Evolutionary conservation across 2,113 vertebrate species (phyloP), one percentile per base, ranked within the genome.

Genomic region (Ondatra zibethicus): DNA sequence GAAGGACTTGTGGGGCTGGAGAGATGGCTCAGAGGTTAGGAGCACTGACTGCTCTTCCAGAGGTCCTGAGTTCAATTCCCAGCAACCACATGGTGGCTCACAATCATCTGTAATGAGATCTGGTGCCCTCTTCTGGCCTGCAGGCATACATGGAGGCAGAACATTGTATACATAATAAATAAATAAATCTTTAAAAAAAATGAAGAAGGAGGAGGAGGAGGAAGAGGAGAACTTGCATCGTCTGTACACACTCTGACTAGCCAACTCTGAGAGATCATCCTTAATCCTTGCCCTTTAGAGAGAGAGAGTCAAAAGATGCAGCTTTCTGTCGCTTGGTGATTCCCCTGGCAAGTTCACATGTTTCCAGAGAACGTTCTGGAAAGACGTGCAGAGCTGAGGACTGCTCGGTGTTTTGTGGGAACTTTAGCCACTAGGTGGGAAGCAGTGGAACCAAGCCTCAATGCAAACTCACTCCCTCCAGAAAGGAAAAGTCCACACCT

Each of bases 241-340:
- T 95, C 78, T 92, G 36, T n/a, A 68, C 58, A 61, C 21, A 61
- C 36, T 73, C 89, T 88, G 5, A 66, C 19, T n/a, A 68, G 55
- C 81, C 25, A 19, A 63, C 61, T 55, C 90, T 78, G 50, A 72
- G 81, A 82, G 39, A 17, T 17, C 68, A 9, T 70, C 52, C 76
- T 78, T 73, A n/a, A 70, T 93, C 68, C 85, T 92, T 45, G 85
- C 36, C 36, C 66, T 84, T 93, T 61, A 36, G 65, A 95, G 50
- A 94, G 68, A 94, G 29, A 55, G 10, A 21, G 45, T 94, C 33
- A 50, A 13, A 70, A 92, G 89, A 8, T 39, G 29, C 36, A 17
- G 75, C 78, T 92, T 91, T 45, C 85, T 12, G 9, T 77, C 85
- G 63, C 61, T 72, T 75, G 29, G 73, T 84, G 81, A 76, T 88